Conservation (phyloP, 1,140 invertebrate genomes). For the Drosophila baimaii region DNA sequence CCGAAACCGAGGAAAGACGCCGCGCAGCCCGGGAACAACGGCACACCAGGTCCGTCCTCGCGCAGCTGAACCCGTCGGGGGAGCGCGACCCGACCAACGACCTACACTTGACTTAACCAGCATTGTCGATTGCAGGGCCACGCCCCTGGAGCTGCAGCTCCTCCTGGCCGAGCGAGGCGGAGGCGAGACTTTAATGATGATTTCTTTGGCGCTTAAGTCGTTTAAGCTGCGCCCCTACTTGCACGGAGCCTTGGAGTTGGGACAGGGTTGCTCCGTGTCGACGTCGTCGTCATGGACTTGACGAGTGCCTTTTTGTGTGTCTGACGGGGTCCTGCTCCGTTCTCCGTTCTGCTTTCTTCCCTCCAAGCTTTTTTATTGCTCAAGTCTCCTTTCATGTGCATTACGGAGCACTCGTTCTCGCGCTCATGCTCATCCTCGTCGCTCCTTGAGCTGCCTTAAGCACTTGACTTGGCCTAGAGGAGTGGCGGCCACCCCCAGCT, state of each 20-base stretch:
- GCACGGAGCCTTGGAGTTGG: constrained; percentile 12
- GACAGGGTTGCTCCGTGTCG: constrained; percentile 10
- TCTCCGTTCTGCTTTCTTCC: constrained; percentile 35
- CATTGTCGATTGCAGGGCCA: constrained; percentile 79
- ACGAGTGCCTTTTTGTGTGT: constrained; percentile 81
- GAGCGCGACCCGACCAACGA: constrained; percentile 72
- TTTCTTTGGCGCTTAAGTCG: constrained; percentile 81
- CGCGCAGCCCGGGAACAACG: constrained; percentile 42
- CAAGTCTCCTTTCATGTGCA: constrained; percentile 76
- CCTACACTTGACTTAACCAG: constrained; percentile 84
- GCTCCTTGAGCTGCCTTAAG: constrained; percentile 79
- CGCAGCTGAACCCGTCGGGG: constrained; percentile 12
- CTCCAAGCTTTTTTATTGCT: constrained; percentile 48
- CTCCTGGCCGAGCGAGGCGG: constrained; percentile 9
- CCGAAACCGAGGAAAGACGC: constrained; percentile 46
- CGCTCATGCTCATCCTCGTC: constrained; percentile 15
- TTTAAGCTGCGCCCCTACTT: constrained; percentile 68
- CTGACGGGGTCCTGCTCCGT: constrained; percentile 62
- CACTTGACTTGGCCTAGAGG: constrained; percentile 76
- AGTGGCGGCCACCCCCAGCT: constrained; percentile 26
- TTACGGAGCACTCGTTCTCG: constrained; percentile 70
- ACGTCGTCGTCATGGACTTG: constrained; percentile 60
- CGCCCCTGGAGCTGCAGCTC: constrained; percentile 30
- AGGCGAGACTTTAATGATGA: constrained; percentile 82
- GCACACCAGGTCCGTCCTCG: neutral